Percentiles rank a stretch among this genome's conserved stretches.
phyloP scores from a whole-genome alignment of 2,113 vertebrate genomes.

The Thomomys bottae region DNA sequence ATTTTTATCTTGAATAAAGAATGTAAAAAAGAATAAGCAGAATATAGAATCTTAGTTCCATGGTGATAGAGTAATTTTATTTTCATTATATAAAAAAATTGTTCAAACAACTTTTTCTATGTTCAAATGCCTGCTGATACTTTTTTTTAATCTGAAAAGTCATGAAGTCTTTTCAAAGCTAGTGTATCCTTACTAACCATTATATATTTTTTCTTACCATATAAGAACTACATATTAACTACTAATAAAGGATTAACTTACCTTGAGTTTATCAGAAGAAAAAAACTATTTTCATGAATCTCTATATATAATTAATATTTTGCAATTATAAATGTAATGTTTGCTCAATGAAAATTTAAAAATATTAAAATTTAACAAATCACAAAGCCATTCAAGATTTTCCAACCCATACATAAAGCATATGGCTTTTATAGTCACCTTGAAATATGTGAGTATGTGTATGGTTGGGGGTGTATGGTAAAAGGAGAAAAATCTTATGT shows the following conservation, averaged over 20 bases:
- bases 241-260: conserved; percentile 18
- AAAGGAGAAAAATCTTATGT: neutral
- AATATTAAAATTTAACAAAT: too few species aligned
- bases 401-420: neutral
- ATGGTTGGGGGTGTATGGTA: too few species aligned
- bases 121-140: neutral
- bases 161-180: neutral
- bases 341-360: neutral
- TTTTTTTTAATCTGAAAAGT: conserved; percentile 7
- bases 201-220: conserved; percentile 27
- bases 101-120: neutral
- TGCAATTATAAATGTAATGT: neutral
- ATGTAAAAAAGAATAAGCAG: too few species aligned
- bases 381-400: neutral
- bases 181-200: neutral
- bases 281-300: conserved; percentile 4
- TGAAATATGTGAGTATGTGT: neutral
- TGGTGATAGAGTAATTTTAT: neutral
- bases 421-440: neutral
- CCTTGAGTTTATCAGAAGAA: conserved; percentile 15
- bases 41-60: neutral
- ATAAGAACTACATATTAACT: neutral
- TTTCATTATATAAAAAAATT: neutral
- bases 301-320: neutral
- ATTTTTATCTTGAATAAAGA: neutral